Percentiles rank a stretch among this genome's conserved stretches.
phyloP scores from a whole-genome alignment of 2,888 invertebrate genomes.

The Brenthis ino region DNA sequence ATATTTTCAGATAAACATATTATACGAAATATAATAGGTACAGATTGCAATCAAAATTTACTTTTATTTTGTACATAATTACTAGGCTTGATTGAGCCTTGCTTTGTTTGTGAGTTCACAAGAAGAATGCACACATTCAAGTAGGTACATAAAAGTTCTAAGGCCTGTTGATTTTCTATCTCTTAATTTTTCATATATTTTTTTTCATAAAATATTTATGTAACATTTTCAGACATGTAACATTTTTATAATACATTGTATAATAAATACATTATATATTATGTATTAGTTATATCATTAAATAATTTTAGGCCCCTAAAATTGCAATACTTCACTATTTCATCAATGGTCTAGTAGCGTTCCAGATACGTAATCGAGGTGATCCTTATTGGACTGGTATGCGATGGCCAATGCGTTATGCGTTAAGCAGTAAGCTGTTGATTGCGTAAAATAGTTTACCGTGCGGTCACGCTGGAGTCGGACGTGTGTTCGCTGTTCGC shows the following conservation, averaged over 20 bases:
- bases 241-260: background rate
- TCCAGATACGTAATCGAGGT: constrained; percentile 70
- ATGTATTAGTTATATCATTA: background rate
- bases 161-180: too few species aligned
- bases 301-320: constrained; percentile 33
- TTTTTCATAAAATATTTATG: too few species aligned
- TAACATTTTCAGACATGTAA: too few species aligned
- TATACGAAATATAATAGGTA: too few species aligned
- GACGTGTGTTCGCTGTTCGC: constrained; percentile 52
- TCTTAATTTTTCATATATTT: too few species aligned
- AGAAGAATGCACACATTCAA: too few species aligned
- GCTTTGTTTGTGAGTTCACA: too few species aligned
- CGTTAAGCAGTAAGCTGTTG: constrained; percentile 40
- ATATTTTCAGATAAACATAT: too few species aligned
- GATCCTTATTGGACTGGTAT: constrained; percentile 76
- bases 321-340: constrained; percentile 63
- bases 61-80: too few species aligned
- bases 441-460: constrained; percentile 52
- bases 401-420: constrained; percentile 49
- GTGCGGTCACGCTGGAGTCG: constrained; percentile 44
- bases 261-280: background rate
- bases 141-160: too few species aligned
- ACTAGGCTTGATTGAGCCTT: too few species aligned
- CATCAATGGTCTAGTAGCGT: constrained; percentile 60
- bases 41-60: too few species aligned